A percentile compares a stretch with the other conserved stretches of the same genome.
These are phyloP conservation scores for Tokudaia muenninki DNA, from an alignment of 2,797 vertebrate species.

Conservation along the genomic window DNA sequence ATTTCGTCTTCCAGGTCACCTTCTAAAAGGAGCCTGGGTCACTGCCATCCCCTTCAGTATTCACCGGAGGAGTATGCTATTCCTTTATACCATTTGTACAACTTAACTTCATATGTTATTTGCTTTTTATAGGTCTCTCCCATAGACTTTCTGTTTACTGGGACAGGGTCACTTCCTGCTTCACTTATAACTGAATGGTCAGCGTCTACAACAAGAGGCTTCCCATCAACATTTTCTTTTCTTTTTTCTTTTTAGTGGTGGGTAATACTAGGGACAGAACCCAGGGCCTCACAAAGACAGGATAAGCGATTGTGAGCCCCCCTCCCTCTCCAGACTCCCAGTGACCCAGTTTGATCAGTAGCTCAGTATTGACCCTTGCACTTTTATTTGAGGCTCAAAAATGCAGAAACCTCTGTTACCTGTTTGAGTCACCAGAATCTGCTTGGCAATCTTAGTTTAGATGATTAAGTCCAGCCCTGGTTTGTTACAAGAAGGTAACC, in stretches of 20 bases:
- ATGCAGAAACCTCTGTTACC: slow-evolving; percentile 32
- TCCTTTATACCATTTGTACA: not conserved
- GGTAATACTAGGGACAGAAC: not conserved
- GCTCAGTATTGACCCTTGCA: slow-evolving; percentile 8
- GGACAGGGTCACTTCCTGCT: not conserved
- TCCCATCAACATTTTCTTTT: not conserved
- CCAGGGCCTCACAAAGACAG: not conserved
- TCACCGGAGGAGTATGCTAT: not conserved
- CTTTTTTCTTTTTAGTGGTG: not conserved
- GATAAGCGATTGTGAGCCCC: not conserved
- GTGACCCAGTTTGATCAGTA: not conserved
- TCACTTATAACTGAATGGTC: not conserved
- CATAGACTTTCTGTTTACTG: not conserved
- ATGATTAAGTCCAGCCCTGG: slow-evolving; percentile 59
- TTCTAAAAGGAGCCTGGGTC: not conserved
- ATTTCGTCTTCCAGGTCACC: not conserved
- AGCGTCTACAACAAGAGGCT: slow-evolving; percentile 25
- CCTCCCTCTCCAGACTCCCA: not conserved
- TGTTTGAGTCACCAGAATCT: slow-evolving; percentile 44
- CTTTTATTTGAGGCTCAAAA: slow-evolving; percentile 51
- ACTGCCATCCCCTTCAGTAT: not conserved
- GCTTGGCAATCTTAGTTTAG: slow-evolving; percentile 16
- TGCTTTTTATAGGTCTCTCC: slow-evolving; percentile 36
- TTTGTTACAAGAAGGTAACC: slow-evolving; percentile 67
- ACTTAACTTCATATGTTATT: slow-evolving; percentile 8